These are phyloP conservation scores for Leucoraja ocellata DNA, from an alignment of 2,797 vertebrate species.

Conservation along the genomic window DNA sequence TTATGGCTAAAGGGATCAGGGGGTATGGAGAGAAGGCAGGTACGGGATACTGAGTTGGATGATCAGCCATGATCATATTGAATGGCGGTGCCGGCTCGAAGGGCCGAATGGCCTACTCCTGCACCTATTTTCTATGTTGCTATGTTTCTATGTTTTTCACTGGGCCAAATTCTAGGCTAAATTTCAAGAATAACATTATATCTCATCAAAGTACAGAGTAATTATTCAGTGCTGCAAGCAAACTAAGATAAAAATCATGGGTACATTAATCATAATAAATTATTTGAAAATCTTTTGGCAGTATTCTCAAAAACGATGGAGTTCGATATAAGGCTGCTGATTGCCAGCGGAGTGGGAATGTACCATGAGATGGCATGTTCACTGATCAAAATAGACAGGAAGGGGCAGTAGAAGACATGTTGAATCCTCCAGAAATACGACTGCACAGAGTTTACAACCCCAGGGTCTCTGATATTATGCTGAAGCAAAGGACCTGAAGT, in stretches of 20 bases:
- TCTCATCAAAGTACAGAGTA: background rate
- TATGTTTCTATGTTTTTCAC: background rate
- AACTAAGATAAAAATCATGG: background rate
- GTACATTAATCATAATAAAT: background rate
- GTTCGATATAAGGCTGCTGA: background rate
- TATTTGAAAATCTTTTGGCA: background rate
- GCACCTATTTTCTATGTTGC: too few species aligned
- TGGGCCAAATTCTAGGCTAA: background rate
- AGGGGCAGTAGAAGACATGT: background rate
- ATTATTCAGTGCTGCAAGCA: background rate
- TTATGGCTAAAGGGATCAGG: too few species aligned
- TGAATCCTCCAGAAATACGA: background rate
- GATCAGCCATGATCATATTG: too few species aligned
- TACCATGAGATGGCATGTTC: background rate
- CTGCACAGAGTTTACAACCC: background rate
- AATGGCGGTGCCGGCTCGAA: too few species aligned
- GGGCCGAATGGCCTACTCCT: too few species aligned
- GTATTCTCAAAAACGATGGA: background rate
- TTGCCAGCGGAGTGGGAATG: background rate
- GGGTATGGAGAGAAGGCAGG: too few species aligned
- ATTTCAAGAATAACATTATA: background rate
- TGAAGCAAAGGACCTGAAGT: too few species aligned
- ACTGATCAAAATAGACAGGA: background rate
- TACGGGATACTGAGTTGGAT: too few species aligned
- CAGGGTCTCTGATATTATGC: background rate